Base-by-base conservation (phyloP, 2,888 invertebrate genomes). In the Drosophila fungiperda region DNA sequence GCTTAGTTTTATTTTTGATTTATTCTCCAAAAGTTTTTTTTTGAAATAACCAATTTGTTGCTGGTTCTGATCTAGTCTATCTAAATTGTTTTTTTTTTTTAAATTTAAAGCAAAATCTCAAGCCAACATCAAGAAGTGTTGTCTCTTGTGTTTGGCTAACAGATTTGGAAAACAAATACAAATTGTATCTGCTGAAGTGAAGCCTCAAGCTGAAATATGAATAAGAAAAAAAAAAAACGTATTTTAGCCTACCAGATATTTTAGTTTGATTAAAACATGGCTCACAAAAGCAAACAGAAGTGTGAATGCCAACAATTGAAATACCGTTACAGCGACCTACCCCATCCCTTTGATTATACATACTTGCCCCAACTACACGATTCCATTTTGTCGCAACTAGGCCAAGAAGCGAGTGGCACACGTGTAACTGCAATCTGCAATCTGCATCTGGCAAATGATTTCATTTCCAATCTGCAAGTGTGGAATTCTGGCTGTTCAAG, bases 221-320 rank as follows among this genome's bases (percentile, higher is more conserved):
- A 45, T 35, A 35, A 26, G 2, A 1, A 23, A 20, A 12, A 52
- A 26, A 26, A 26, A 48, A 20, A 35, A 45, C 42, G 42, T 49
- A 60, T 57, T 76, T 63, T 50, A 48, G 67, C 42, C 60, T 80
- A 29, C 48, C 62, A 65, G 70, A 73, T 82, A 82, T 90, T 87
- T 87, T 83, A 87, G 90, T 90, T 87, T 90, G 89, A 87, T 87
- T 87, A 87, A 87, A 90, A 84, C 74, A 74, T 71, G 90, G 64
- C 72, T 70, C 71, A 65, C 72, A 78, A 73, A 68, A 58, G 57
- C 59, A 71, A 68, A 79, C 58, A 60, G 38, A 65, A 55, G 62
- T 78, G 78, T 60, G 78, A 81, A 66, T 68, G 57, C 68, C 40
- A 68, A 63, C 65, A 78, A 81, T 79, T 81, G 82, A 73, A 63